A percentile compares a stretch with the other conserved stretches of the same genome.
Evolutionary conservation across 2,888 invertebrate genomes (phyloP).

Genomic region (Zonitis immaculata): DNA sequence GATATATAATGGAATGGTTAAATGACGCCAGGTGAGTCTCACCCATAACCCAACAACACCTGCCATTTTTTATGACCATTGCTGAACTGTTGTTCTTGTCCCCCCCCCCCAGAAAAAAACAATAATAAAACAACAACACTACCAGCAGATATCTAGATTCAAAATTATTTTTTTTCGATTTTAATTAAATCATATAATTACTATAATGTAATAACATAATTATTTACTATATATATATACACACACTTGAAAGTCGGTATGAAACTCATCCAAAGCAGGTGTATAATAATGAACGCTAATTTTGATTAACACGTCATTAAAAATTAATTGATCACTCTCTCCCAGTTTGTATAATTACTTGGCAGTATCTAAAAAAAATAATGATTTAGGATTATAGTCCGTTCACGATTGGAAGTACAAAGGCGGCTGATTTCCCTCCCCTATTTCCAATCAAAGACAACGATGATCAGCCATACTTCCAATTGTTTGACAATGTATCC

Average conservation of each 20-base stretch:
- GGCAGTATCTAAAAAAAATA: neutral
- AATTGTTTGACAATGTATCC: no score
- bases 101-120: neutral
- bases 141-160: neutral
- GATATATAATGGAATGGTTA: conserved; percentile 11
- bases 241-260: neutral
- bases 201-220: no score
- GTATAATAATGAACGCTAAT: neutral
- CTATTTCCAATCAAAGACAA: no score
- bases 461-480: no score
- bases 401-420: no score
- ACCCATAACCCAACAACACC: conserved; percentile 27
- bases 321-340: neutral
- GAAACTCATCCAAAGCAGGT: neutral
- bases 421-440: no score
- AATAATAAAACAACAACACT: neutral
- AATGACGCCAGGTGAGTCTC: conserved; percentile 24
- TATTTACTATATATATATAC: no score
- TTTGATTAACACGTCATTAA: neutral
- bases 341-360: neutral
- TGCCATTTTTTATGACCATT: conserved; percentile 31
- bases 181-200: neutral
- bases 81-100: conserved; percentile 14
- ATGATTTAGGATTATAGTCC: no score
- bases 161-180: no score